Percentiles rank a stretch among this genome's conserved stretches.
Conservation (phyloP, 2,113 vertebrate genomes). For the Tympanuchus pallidicinctus region DNA sequence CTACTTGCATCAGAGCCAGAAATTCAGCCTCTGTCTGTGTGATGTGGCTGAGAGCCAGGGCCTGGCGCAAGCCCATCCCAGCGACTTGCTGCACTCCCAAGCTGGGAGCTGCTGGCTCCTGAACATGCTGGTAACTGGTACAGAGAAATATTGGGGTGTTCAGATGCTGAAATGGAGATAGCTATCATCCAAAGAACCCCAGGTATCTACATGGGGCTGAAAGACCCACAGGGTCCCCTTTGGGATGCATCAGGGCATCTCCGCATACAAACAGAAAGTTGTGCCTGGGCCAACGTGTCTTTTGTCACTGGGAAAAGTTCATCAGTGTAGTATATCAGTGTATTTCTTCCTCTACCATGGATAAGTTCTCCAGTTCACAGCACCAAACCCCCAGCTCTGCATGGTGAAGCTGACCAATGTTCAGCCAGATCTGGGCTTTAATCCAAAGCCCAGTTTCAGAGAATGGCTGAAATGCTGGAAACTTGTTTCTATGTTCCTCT, state of each 20-base stretch:
- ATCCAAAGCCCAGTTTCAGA: fast-evolving
- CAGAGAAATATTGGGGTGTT: neutral
- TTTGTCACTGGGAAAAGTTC: neutral
- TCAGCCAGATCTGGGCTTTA: neutral
- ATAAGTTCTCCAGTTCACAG: neutral
- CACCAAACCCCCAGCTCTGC: neutral
- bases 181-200: neutral
- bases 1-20: neutral
- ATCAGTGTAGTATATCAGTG: fast-evolving
- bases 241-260: neutral
- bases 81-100: neutral
- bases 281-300: neutral
- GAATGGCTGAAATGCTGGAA: neutral
- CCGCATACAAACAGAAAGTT: neutral
- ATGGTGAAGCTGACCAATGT: neutral
- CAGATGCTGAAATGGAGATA: neutral
- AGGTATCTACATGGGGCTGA: fast-evolving
- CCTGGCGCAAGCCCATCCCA: neutral
- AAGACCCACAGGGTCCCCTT: neutral
- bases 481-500: neutral
- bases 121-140: neutral
- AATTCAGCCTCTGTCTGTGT: neutral
- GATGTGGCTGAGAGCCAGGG: neutral
- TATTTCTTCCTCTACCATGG: neutral
- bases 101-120: neutral